Conservation (phyloP, 2,113 vertebrate species). For the Osmerus mordax region DNA sequence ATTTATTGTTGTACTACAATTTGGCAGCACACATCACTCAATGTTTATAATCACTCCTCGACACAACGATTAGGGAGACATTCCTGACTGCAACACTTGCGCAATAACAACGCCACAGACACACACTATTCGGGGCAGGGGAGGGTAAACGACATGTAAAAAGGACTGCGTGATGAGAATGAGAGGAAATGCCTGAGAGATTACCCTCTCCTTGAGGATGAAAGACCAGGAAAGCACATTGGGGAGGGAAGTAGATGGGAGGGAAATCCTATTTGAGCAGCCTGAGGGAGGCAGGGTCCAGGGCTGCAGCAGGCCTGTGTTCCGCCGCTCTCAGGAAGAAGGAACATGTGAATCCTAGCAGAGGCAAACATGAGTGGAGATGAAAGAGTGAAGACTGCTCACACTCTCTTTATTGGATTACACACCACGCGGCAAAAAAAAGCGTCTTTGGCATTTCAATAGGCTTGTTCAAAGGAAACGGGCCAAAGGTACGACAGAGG, state of each 20-base stretch:
- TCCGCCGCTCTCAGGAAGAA: slow-evolving; percentile 25
- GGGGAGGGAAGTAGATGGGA: slow-evolving; percentile 22
- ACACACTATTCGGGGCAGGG: slow-evolving; percentile 7
- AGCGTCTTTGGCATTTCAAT: slow-evolving; percentile 45
- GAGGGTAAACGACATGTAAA: slow-evolving; percentile 33
- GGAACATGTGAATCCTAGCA: slow-evolving; percentile 19
- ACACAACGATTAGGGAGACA: not conserved
- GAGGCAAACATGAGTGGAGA: slow-evolving; percentile 32
- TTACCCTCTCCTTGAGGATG: slow-evolving; percentile 30
- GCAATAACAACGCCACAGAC: not conserved
- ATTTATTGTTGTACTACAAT: no score
- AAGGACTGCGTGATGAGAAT: slow-evolving; percentile 23
- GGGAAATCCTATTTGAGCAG: slow-evolving; percentile 47
- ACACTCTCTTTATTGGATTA: slow-evolving; percentile 49
- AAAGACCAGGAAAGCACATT: slow-evolving; percentile 32
- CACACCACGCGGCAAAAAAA: slow-evolving; percentile 18
- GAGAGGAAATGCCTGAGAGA: slow-evolving; percentile 21
- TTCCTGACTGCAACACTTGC: not conserved
- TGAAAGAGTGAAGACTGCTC: slow-evolving; percentile 42
- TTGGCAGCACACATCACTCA: no score
- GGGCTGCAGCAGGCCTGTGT: not conserved
- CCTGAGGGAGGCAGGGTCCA: slow-evolving; percentile 10
- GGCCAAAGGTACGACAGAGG: slow-evolving; percentile 1
- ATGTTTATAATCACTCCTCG: no score
- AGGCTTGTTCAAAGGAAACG: slow-evolving; percentile 13